Conservation (phyloP, 2,888 invertebrate species). For the Apoda limacodes region DNA sequence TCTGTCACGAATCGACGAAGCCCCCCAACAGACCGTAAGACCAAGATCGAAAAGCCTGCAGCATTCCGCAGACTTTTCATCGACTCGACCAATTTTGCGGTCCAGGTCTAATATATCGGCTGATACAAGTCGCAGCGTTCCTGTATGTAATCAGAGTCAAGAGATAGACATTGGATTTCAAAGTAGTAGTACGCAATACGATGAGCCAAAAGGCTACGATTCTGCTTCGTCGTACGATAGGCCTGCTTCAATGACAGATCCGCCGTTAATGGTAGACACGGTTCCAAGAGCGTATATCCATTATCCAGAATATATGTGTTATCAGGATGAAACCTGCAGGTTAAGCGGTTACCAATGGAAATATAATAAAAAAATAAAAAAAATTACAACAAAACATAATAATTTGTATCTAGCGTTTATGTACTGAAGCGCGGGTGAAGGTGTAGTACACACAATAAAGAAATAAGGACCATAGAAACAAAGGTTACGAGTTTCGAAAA, state of each 20-base stretch:
- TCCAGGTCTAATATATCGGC: slow-evolving; percentile 56
- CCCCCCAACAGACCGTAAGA: slow-evolving; percentile 30
- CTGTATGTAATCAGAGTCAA: slow-evolving; percentile 53
- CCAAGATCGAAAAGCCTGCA: slow-evolving; percentile 45
- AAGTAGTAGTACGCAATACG: slow-evolving; percentile 51
- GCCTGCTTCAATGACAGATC: slow-evolving; percentile 51
- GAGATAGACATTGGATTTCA: slow-evolving; percentile 40
- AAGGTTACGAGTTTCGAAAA: slow-evolving; percentile 63
- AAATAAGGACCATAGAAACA: slow-evolving; percentile 24
- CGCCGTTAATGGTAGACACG: slow-evolving; percentile 50
- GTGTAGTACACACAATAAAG: slow-evolving; percentile 21
- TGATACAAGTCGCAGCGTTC: slow-evolving; percentile 58
- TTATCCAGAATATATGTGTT: slow-evolving; percentile 51
- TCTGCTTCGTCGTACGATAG: slow-evolving; percentile 37
- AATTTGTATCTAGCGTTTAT: slow-evolving; percentile 66
- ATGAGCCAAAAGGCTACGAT: slow-evolving; percentile 42
- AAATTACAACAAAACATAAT: slow-evolving; percentile 39
- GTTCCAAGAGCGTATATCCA: slow-evolving; percentile 49
- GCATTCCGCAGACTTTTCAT: slow-evolving; percentile 47
- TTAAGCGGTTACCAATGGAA: slow-evolving; percentile 35
- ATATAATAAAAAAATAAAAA: slow-evolving; percentile 35
- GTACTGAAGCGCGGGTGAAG: slow-evolving; percentile 54
- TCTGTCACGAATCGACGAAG: slow-evolving; percentile 57
- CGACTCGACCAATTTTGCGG: slow-evolving; percentile 43
- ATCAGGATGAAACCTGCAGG: slow-evolving; percentile 41